Evolutionary conservation across 2,797 vertebrate species (phyloP), one percentile per base, ranked within the genome.

Genomic region (Catostomus latipinnis): DNA sequence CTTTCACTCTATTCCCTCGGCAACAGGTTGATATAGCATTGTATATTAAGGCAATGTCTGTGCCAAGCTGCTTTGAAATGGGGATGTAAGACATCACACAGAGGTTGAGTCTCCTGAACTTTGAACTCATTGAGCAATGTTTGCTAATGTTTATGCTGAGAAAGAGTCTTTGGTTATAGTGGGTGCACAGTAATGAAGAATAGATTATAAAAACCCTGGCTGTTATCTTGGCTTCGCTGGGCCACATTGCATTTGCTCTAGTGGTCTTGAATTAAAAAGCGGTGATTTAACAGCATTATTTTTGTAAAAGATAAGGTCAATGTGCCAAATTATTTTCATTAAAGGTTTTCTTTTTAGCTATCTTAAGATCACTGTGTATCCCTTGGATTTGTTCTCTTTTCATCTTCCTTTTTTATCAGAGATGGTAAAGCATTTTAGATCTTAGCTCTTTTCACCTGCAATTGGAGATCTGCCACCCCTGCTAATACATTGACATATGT

Each of bases 11-110:
- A 34, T 58, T 54, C 16, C 45, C 13, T 80, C 22, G 18, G 22
- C 14, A 69, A 65, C 45, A 81, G 69, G 56, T 61, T 74, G 65
- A 69, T 57, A 60, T 43, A 5, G 5, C 34, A 58, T 60, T 58
- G 8, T 14, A 60, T 52, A 54, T 49, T 61, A 63, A 22, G 74
- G 67, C 63, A 65, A 54, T 57, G 46, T 67, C 66, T 50, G 14
- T 49, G 5, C 56, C 22, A 48, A 54, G 49, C 43, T 22, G 8
- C 52, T 67, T 62, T 80, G 58, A 76, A 60, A 60, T 9, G 14
- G 52, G 22, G 71, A 54, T 4, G 34, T 34, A 34, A 2, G 34
- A 34, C 0, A 57, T 50, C 6, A 0, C 6, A 9, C 8, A 53
- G 1, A 12, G 11, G 11, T 53, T 54, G 13, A 13, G 52, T 11